Evolutionary conservation across 2,797 vertebrate genomes (phyloP).

Genomic region (Anas bernieri): DNA sequence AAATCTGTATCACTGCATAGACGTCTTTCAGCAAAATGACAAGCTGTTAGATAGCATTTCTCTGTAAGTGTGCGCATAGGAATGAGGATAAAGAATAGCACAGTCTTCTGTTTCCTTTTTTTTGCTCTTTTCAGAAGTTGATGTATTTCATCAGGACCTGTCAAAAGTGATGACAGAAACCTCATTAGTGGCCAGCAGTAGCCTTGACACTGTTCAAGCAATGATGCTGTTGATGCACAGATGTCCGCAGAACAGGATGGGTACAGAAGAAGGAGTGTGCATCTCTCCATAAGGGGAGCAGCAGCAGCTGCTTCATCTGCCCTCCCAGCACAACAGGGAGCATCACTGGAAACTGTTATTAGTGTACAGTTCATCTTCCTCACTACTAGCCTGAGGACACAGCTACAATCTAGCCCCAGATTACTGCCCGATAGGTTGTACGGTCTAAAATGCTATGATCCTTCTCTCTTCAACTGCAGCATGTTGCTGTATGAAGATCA

Average conservation of each 20-base stretch:
- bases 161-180: background rate
- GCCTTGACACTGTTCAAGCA: background rate
- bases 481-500: background rate
- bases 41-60: background rate
- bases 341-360: background rate
- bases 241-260: background rate
- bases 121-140: background rate
- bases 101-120: conserved; percentile 25
- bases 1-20: background rate
- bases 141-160: background rate
- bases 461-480: background rate
- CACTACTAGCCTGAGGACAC: background rate
- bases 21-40: background rate
- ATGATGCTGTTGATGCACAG: background rate
- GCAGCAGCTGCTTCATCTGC: background rate
- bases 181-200: background rate
- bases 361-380: background rate
- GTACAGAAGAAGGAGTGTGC: background rate
- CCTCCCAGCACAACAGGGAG: background rate
- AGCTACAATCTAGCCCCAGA: background rate
- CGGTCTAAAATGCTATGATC: background rate
- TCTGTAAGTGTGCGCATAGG: background rate
- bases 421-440: background rate
- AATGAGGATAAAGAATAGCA: background rate
- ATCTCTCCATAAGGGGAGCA: fast-evolving